Percentiles rank a stretch among this genome's conserved stretches.
Conservation (phyloP, 2,888 invertebrate genomes). For the Papilio protenor region DNA sequence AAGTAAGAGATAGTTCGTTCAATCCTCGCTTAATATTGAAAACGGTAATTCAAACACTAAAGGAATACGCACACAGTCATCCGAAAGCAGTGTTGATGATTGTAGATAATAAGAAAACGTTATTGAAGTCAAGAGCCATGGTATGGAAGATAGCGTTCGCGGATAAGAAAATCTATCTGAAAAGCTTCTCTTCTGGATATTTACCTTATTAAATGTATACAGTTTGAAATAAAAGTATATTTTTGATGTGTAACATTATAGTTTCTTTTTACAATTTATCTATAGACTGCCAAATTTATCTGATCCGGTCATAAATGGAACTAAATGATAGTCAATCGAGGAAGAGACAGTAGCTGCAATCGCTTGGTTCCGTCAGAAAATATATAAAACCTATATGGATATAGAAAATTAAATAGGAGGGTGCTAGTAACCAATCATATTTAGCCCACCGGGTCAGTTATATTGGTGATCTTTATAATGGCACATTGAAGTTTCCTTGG, state of each 20-base stretch:
- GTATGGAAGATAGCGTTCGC: conserved; percentile 50
- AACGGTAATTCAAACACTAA: conserved; percentile 44
- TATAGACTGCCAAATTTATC: neutral
- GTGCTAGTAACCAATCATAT: too few species aligned
- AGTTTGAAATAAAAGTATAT: conserved; percentile 36
- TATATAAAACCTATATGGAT: too few species aligned
- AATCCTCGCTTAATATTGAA: conserved; percentile 45
- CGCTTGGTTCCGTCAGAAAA: too few species aligned
- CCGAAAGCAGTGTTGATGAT: conserved; percentile 48
- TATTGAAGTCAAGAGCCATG: conserved; percentile 42
- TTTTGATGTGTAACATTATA: conserved; percentile 1
- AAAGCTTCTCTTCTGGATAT: conserved; percentile 49
- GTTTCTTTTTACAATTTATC: neutral
- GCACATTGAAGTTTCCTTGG: too few species aligned
- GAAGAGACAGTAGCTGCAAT: too few species aligned
- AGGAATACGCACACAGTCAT: conserved; percentile 40
- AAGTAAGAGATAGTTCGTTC: conserved; percentile 26
- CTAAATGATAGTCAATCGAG: too few species aligned
- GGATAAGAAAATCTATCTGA: conserved; percentile 45
- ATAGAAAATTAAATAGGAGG: too few species aligned
- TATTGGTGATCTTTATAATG: too few species aligned
- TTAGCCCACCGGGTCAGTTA: too few species aligned
- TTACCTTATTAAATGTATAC: conserved; percentile 42
- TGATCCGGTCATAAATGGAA: too few species aligned
- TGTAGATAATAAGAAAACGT: conserved; percentile 43